Percentiles rank a stretch among this genome's conserved stretches.
These are phyloP conservation scores for Pterostichus niger DNA, from an alignment of 2,888 invertebrate species.

Conservation along the genomic window DNA sequence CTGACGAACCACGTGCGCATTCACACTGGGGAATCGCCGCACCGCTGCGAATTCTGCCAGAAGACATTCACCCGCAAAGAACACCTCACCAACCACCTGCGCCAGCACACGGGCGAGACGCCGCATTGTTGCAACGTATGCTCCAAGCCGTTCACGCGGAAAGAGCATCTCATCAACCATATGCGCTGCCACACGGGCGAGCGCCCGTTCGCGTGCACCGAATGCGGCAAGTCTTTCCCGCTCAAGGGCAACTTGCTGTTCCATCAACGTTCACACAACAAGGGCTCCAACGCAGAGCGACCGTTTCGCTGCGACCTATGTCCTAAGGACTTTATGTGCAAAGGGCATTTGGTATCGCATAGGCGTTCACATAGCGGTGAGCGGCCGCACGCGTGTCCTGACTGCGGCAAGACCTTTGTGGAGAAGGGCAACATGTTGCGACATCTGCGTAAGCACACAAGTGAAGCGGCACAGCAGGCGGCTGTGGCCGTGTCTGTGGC, in stretches of 20 bases:
- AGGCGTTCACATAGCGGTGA: conserved; percentile 87
- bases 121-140: conserved; percentile 87
- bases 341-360: conserved; percentile 91
- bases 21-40: conserved; percentile 85
- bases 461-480: conserved; percentile 76
- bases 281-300: conserved; percentile 83
- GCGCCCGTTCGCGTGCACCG: conserved; percentile 90
- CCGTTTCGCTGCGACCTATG: conserved; percentile 90
- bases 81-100: conserved; percentile 85
- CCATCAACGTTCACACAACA: conserved; percentile 92
- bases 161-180: conserved; percentile 87
- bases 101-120: conserved; percentile 86
- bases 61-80: conserved; percentile 86
- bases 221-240: conserved; percentile 93
- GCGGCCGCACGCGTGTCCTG: conserved; percentile 82
- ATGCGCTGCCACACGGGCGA: conserved; percentile 90
- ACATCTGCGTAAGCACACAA: conserved; percentile 86
- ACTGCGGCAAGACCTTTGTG: conserved; percentile 88
- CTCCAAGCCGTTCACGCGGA: conserved; percentile 86
- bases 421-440: conserved; percentile 89
- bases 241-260: conserved; percentile 91
- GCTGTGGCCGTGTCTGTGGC: conserved; percentile 70
- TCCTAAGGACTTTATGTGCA: conserved; percentile 92
- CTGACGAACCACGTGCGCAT: conserved; percentile 88
- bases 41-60: conserved; percentile 85